Evolutionary conservation across 2,113 vertebrate species (phyloP), one percentile per base, ranked within the genome.

Genomic region (Rhagologus leucostigma): DNA sequence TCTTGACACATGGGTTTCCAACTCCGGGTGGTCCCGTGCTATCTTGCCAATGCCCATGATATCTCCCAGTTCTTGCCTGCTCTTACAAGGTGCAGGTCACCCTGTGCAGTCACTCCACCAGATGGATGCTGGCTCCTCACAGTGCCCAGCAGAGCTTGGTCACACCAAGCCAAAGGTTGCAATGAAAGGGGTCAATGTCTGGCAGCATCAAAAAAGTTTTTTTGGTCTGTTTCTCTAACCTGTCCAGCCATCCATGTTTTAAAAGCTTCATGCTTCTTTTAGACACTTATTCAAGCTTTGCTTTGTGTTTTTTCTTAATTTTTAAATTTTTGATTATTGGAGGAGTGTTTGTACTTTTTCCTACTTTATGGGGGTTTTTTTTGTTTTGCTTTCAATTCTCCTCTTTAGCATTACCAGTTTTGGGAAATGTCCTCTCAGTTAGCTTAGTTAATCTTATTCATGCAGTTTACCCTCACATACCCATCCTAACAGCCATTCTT

Each of bases 1-100:
- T 47, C n/a, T 68, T 1, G 0, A 78, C 20, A n/a, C 24, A 3
- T 0, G 3, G 7, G 10, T 23, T 35, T 55, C 41, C 56, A 60
- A 0, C 9, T n/a, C 16, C 7, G 7, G 22, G 8, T 26, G 22
- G 11, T 59, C 29, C 55, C 35, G 13, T 13, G 10, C 29, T 22
- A 7, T 7, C 21, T 68, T 68, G 53, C 24, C 42, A 62, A 11
- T 7, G 57, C 13, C 24, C 32, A 55, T 11, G 8, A 11, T 33
- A 23, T 8, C 16, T 37, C 20, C 12, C 35, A 32, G 20, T 2
- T 53, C 32, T 19, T 3, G 1, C 6, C 7, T 7, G 49, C 2
- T 4, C 32, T 13, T 7, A 35, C 19, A 47, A 42, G 41, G 14
- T 6, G 7, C 7, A 14, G 29, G 26, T n/a, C n/a, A 68, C 7